These are phyloP conservation scores for Rana temporaria DNA, from an alignment of 2,113 vertebrate species.

Conservation along the genomic window DNA sequence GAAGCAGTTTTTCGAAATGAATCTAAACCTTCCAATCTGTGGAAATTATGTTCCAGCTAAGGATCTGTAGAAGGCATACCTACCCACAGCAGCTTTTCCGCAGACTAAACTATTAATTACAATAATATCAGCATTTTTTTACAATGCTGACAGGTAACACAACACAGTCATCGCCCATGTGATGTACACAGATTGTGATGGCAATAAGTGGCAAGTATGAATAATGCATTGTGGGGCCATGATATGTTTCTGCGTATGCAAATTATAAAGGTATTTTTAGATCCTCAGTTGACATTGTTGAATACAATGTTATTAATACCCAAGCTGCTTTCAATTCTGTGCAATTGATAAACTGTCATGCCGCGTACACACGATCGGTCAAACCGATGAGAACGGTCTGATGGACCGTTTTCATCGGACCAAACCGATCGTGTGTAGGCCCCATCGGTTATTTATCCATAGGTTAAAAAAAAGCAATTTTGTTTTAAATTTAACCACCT, in stretches of 20 bases:
- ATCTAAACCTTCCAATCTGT: constrained; percentile 76
- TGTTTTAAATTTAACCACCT: too few species aligned
- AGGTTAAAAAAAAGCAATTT: too few species aligned
- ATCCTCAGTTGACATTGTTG: neutral
- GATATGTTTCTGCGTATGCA: constrained; percentile 64
- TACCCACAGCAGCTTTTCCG: constrained; percentile 78
- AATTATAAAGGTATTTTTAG: constrained; percentile 20
- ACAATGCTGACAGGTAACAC: constrained; percentile 78
- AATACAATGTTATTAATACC: neutral
- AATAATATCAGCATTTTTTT: constrained; percentile 81
- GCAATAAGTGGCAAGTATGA: constrained; percentile 69
- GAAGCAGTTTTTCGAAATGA: constrained; percentile 78
- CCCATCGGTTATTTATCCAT: too few species aligned
- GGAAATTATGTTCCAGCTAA: constrained; percentile 76
- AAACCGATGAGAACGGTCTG: too few species aligned
- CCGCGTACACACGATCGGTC: too few species aligned
- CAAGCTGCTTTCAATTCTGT: neutral
- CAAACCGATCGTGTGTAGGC: too few species aligned
- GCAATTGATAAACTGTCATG: neutral
- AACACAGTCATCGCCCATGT: constrained; percentile 75
- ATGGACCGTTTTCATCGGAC: too few species aligned
- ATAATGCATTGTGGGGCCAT: constrained; percentile 64
- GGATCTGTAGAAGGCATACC: constrained; percentile 74
- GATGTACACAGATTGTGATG: constrained; percentile 69
- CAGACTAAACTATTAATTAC: constrained; percentile 85